These are phyloP conservation scores for Centropus bengalensis DNA, from an alignment of 2,113 vertebrate genomes.

Conservation along the genomic window DNA sequence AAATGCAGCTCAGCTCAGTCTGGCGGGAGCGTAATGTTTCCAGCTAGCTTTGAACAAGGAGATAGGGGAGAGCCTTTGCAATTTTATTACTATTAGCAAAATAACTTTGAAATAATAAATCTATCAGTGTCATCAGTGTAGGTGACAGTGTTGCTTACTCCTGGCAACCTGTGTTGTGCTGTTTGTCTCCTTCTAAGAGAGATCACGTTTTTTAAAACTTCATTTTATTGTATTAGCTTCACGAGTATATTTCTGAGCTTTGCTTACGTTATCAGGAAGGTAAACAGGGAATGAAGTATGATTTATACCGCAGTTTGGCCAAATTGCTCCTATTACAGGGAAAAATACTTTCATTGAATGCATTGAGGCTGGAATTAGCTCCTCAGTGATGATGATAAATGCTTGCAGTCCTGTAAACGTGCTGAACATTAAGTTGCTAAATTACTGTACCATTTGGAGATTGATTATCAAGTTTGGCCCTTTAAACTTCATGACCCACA, in stretches of 20 bases:
- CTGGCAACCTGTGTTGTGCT: not conserved
- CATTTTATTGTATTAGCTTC: not conserved
- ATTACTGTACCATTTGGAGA: constrained; percentile 39
- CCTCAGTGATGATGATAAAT: constrained; percentile 64
- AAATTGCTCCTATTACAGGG: constrained; percentile 57
- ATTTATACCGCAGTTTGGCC: constrained; percentile 55
- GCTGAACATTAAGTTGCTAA: constrained; percentile 67
- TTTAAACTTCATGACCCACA: not conserved
- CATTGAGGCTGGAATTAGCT: constrained; percentile 46
- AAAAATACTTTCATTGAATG: constrained; percentile 59
- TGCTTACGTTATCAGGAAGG: constrained; percentile 16
- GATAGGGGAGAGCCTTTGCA: not conserved
- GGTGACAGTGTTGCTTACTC: not conserved
- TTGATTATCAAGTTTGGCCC: constrained; percentile 45
- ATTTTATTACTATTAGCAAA: constrained; percentile 6
- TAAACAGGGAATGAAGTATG: constrained; percentile 41
- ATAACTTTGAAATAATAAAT: not conserved
- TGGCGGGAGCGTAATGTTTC: rapidly evolving
- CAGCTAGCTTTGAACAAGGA: not conserved
- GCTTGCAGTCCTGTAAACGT: constrained; percentile 44
- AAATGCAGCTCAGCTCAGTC: not conserved
- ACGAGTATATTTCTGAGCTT: not conserved
- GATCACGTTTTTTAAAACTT: not conserved
- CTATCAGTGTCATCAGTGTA: not conserved
- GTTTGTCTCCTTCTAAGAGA: not conserved